Evolutionary conservation across 2,797 vertebrate species (phyloP), one percentile per base, ranked within the genome.

Genomic region (Brotogeris chrysoptera): DNA sequence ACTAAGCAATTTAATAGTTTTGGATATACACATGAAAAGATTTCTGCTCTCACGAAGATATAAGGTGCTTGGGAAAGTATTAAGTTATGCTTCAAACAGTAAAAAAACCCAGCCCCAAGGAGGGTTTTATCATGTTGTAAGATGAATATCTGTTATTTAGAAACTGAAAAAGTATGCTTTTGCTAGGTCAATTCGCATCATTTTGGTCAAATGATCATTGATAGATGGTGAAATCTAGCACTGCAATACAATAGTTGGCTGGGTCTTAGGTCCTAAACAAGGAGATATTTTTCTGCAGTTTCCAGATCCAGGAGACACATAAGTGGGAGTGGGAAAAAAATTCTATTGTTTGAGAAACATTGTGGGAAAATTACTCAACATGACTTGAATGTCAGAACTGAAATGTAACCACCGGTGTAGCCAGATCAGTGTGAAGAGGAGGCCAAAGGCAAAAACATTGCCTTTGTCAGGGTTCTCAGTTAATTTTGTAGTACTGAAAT

Each of bases 361-460:
- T 80, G 88, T 95, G 88, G 86, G 93, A 97, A 94, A 94, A 93
- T 94, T 91, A 36, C 74, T 93, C 18, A 74, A 93, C 12, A 3
- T 24, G 53, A 92, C 77, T 77, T 74, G 36, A 92, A 57, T 68
- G 80, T 93, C 83, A 77, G 90, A 90, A 86, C 9, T 73, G 68
- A 72, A 95, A 85, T 92, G 90, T 70, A 93, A 93, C 74, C 86
- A 89, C 50, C 68, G 21, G 28, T 70, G 34, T 71, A 82, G 83
- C 34, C 80, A 94, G 68, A 87, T 77, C 5, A 66, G 43, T 60
- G 34, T 11, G 44, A 72, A 88, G 39, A 66, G 43, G 77, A 72
- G 39, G 50, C 63, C 28, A 66, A 80, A 80, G 65, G 20, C 24
- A 82, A 84, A 86, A 86, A 76, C 81, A 66, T 8, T 4, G 2